Conservation (phyloP, 2,888 invertebrate genomes). For the Drosophila mulleri region DNA sequence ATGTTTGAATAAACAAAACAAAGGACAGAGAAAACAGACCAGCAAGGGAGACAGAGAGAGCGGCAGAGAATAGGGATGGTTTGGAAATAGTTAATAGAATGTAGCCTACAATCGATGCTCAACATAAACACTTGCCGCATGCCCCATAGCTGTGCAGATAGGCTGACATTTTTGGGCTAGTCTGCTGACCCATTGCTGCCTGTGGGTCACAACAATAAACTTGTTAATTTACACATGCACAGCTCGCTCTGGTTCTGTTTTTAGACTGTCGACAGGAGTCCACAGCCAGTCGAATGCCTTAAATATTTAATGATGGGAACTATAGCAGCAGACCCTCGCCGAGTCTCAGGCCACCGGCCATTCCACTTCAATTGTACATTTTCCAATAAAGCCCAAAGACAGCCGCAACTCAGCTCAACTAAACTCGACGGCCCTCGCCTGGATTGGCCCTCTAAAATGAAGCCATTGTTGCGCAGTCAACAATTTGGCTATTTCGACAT, state of each 20-base stretch:
- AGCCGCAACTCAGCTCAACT: conserved; percentile 18
- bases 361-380: conserved; percentile 12
- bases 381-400: conserved; percentile 19
- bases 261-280: conserved; percentile 9
- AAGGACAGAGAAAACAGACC: not conserved
- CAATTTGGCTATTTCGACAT: conserved; percentile 63
- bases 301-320: conserved; percentile 77
- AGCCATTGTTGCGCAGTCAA: conserved; percentile 34
- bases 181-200: conserved; percentile 50
- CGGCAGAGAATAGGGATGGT: not conserved
- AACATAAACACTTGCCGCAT: conserved; percentile 30
- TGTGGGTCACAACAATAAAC: conserved; percentile 61
- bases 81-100: conserved; percentile 21
- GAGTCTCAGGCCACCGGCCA: conserved; percentile 14
- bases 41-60: not conserved
- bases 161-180: conserved; percentile 24
- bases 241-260: conserved; percentile 14
- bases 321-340: conserved; percentile 49
- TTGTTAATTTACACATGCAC: conserved; percentile 72
- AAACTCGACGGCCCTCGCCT: not conserved
- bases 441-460: conserved; percentile 30
- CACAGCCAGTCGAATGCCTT: conserved; percentile 30
- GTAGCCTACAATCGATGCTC: conserved; percentile 42
- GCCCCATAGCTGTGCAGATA: not conserved
- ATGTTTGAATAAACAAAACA: conserved; percentile 70